Percentiles rank a stretch among this genome's conserved stretches.
These are phyloP conservation scores for western clawed frog (Xenopus tropicalis) DNA, from an alignment of 2,113 vertebrate species.

Conservation along the genomic window DNA sequence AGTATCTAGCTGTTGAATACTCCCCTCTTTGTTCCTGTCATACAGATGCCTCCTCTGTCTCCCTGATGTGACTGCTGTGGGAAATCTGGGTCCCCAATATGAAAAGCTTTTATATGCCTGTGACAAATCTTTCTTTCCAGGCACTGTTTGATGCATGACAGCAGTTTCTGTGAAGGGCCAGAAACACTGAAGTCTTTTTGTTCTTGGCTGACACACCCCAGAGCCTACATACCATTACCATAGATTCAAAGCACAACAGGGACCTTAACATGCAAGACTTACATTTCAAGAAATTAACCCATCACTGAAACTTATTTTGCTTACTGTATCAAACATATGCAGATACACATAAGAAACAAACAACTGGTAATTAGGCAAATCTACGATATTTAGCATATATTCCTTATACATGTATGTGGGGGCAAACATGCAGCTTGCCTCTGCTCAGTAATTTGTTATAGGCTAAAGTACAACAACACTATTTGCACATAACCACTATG, in stretches of 20 bases:
- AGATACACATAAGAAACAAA: no score
- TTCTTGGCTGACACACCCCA: conserved; percentile 17
- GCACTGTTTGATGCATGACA: conserved; percentile 34
- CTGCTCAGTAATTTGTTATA: no score
- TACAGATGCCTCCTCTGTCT: conserved; percentile 28
- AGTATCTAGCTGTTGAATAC: background rate
- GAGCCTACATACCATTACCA: background rate
- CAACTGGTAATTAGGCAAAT: no score
- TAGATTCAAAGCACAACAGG: background rate
- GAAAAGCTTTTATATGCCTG: conserved; percentile 24
- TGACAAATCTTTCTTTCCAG: conserved; percentile 32
- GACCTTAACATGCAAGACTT: background rate
- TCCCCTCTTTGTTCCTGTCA: conserved; percentile 4
- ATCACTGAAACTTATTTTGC: background rate
- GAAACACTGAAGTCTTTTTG: conserved; percentile 23
- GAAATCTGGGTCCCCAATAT: conserved; percentile 35
- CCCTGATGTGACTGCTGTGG: conserved; percentile 18
- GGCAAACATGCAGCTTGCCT: no score
- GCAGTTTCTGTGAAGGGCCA: conserved; percentile 5
- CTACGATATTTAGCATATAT: no score
- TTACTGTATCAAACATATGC: no score
- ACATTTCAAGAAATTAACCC: conserved; percentile 1
- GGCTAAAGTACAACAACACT: no score
- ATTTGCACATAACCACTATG: no score
- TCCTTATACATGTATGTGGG: no score